Evolutionary conservation across 1,140 invertebrate genomes (phyloP).

Genomic region (Trachelipus rathkii): DNA sequence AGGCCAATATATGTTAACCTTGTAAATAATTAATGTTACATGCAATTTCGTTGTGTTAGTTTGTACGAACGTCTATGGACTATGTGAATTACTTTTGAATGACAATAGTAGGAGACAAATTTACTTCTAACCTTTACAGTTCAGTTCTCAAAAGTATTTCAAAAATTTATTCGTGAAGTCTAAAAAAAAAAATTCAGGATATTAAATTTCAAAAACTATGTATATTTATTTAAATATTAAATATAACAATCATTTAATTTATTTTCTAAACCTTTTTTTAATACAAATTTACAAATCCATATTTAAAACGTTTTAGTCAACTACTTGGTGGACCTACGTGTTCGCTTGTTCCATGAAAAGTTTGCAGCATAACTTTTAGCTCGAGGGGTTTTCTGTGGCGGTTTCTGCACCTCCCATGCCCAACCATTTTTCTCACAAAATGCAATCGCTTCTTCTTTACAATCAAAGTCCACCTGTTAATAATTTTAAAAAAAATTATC

Average conservation of each 20-base stretch:
- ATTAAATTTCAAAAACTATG: neutral
- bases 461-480: conserved; percentile 67
- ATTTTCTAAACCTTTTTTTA: neutral
- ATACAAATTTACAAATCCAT: neutral
- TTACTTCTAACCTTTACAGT: no score
- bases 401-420: conserved; percentile 59
- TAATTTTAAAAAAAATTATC: no score
- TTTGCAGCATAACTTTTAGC: conserved; percentile 60
- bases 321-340: conserved; percentile 89
- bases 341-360: conserved; percentile 94
- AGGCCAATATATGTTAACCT: conserved; percentile 34
- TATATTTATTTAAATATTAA: neutral
- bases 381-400: conserved; percentile 50
- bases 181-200: no score
- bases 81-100: no score
- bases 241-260: neutral
- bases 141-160: no score
- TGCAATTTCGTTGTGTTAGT: no score
- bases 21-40: conserved; percentile 12
- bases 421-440: conserved; percentile 95
- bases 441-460: conserved; percentile 79
- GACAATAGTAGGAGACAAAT: no score
- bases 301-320: neutral
- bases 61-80: no score
- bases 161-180: no score